Evolutionary conservation across 2,797 vertebrate genomes (phyloP).

Genomic region (Myotis vivesi): DNA sequence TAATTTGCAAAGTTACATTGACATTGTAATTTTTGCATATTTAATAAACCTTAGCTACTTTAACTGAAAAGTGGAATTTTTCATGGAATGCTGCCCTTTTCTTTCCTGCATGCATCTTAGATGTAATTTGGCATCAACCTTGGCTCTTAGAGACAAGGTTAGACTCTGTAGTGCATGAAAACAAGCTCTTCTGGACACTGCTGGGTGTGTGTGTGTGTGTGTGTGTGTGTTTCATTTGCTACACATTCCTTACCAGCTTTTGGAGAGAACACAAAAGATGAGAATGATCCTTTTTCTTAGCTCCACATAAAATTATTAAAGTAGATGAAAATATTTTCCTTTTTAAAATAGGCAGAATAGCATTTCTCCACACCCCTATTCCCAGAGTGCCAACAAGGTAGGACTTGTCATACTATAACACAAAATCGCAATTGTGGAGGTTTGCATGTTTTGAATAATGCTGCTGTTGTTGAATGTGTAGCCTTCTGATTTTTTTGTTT

Average conservation of each 20-base stretch:
- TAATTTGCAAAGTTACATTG: slow-evolving; percentile 76
- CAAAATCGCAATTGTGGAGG: not conserved
- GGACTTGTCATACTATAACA: not conserved
- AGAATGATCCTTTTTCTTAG: slow-evolving; percentile 55
- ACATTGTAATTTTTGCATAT: slow-evolving; percentile 79
- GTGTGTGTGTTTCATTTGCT: slow-evolving; percentile 44
- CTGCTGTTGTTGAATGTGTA: not conserved
- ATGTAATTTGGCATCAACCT: slow-evolving; percentile 84
- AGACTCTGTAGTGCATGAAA: slow-evolving; percentile 78
- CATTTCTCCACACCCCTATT: not conserved
- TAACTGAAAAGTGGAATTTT: slow-evolving; percentile 76
- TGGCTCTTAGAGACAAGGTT: slow-evolving; percentile 82
- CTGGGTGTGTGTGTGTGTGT: too few species aligned
- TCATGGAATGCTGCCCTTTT: slow-evolving; percentile 82
- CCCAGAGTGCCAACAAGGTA: slow-evolving; percentile 7
- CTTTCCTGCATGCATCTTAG: slow-evolving; percentile 78
- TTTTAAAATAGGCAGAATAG: not conserved
- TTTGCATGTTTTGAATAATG: slow-evolving; percentile 48
- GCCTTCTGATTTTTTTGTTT: slow-evolving; percentile 42
- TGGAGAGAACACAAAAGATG: slow-evolving; percentile 56
- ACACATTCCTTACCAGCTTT: slow-evolving; percentile 12
- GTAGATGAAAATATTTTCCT: slow-evolving; percentile 58
- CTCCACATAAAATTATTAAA: slow-evolving; percentile 42
- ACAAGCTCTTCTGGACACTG: slow-evolving; percentile 71
- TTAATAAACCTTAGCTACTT: slow-evolving; percentile 77